phyloP scores from a whole-genome alignment of 2,888 invertebrate genomes.

The Clanis bilineata region DNA sequence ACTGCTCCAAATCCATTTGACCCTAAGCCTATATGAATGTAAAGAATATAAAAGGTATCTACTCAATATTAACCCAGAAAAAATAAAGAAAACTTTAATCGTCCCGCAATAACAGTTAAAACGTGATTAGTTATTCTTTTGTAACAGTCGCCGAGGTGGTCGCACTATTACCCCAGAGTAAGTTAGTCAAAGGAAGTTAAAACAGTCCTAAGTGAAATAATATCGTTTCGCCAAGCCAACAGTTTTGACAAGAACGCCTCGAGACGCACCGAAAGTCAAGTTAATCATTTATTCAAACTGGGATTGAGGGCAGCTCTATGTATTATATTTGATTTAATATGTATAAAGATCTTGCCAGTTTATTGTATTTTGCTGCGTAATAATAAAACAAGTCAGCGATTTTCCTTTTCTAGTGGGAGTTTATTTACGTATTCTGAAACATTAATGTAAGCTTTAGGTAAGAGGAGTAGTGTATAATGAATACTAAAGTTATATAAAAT shows the following conservation, averaged over 20 bases:
- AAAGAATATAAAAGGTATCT: background rate
- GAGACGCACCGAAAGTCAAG: background rate
- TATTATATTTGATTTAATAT: background rate
- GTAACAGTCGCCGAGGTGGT: background rate
- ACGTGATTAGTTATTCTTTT: conserved; percentile 10
- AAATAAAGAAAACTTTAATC: background rate
- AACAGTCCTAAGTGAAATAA: background rate
- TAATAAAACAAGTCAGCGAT: too few relatives aligned
- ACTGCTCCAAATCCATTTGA: too few relatives aligned
- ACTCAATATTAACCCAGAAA: background rate
- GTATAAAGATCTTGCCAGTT: background rate
- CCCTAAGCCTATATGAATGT: too few relatives aligned
- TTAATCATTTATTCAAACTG: conserved; percentile 7
- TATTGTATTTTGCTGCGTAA: background rate
- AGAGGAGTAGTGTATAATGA: too few relatives aligned
- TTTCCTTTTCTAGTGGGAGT: background rate
- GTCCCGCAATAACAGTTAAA: background rate
- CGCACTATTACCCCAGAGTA: background rate
- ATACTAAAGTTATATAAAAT: background rate
- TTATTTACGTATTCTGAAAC: background rate
- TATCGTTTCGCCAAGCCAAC: background rate
- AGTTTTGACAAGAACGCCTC: background rate
- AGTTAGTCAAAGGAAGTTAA: background rate
- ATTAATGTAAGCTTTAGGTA: background rate
- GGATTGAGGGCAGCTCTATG: conserved; percentile 20